Conservation (phyloP, 1,140 invertebrate genomes). For the Panulirus ornatus region DNA sequence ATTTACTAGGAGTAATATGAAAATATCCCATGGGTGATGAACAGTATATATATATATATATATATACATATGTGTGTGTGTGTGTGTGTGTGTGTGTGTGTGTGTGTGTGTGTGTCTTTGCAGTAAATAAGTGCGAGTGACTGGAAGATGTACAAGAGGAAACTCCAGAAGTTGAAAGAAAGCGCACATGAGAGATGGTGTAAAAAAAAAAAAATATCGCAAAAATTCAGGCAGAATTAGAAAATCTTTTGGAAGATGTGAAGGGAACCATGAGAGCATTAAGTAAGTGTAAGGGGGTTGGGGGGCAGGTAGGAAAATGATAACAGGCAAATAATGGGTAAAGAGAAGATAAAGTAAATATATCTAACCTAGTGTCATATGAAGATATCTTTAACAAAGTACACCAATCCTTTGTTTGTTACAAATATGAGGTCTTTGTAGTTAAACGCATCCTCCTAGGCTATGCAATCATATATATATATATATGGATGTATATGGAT, state of each 20-base stretch:
- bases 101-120: too few relatives aligned
- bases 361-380: background rate
- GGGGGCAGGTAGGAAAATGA: background rate
- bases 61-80: background rate
- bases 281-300: too few relatives aligned
- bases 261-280: background rate
- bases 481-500: too few relatives aligned
- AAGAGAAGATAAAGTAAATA: background rate
- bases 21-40: background rate
- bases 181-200: too few relatives aligned
- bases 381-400: background rate
- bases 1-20: background rate
- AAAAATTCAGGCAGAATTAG: background rate
- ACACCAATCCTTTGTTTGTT: background rate
- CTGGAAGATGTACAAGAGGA: too few relatives aligned
- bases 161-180: background rate
- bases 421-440: background rate
- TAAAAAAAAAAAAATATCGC: background rate
- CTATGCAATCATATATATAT: too few relatives aligned
- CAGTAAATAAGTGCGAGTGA: too few relatives aligned
- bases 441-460: background rate
- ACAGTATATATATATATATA: too few relatives aligned
- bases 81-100: background rate
- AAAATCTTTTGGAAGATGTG: background rate
- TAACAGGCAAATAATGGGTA: background rate